These are phyloP conservation scores for Oryzias dopingdopingensis DNA, from an alignment of 2,797 vertebrate genomes.

Conservation along the genomic window DNA sequence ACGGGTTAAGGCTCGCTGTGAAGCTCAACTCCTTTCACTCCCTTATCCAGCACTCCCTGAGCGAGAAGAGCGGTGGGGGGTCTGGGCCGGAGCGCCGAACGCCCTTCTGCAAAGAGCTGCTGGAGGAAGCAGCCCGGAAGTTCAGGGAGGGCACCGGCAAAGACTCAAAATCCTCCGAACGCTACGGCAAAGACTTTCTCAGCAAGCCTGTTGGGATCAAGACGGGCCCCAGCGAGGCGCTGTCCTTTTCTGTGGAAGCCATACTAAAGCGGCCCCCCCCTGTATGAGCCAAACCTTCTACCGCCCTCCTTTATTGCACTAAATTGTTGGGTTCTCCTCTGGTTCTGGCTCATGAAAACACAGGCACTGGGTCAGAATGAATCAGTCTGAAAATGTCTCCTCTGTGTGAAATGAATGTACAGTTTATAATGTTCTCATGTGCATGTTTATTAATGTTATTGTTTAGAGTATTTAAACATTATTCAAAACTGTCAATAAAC, in stretches of 20 bases:
- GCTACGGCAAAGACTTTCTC: constrained; percentile 81
- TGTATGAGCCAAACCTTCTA: constrained; percentile 83
- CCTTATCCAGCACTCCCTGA: constrained; percentile 84
- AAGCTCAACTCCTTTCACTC: constrained; percentile 88
- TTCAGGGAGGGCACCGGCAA: constrained; percentile 81
- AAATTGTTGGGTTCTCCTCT: constrained; percentile 25
- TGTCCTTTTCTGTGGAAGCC: constrained; percentile 96
- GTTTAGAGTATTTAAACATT: constrained; percentile 80
- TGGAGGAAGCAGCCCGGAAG: constrained; percentile 87
- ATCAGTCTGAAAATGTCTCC: constrained; percentile 13
- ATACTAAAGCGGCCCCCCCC: constrained; percentile 89
- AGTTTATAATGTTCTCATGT: constrained; percentile 67
- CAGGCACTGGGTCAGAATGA: constrained; percentile 29
- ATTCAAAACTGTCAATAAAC: constrained; percentile 77
- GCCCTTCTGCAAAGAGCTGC: constrained; percentile 83
- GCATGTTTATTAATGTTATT: constrained; percentile 73
- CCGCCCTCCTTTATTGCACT: constrained; percentile 57
- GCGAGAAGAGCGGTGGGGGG: constrained; percentile 71
- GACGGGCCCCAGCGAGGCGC: constrained; percentile 79
- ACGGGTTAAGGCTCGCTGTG: constrained; percentile 78
- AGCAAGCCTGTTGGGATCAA: constrained; percentile 84
- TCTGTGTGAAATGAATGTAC: constrained; percentile 61
- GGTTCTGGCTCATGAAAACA: constrained; percentile 13
- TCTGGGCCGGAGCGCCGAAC: constrained; percentile 75
- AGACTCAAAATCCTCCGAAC: constrained; percentile 82